Evolutionary conservation across 2,113 vertebrate genomes (phyloP), one percentile per base, ranked within the genome.

Genomic region (Pampusana beccarii): DNA sequence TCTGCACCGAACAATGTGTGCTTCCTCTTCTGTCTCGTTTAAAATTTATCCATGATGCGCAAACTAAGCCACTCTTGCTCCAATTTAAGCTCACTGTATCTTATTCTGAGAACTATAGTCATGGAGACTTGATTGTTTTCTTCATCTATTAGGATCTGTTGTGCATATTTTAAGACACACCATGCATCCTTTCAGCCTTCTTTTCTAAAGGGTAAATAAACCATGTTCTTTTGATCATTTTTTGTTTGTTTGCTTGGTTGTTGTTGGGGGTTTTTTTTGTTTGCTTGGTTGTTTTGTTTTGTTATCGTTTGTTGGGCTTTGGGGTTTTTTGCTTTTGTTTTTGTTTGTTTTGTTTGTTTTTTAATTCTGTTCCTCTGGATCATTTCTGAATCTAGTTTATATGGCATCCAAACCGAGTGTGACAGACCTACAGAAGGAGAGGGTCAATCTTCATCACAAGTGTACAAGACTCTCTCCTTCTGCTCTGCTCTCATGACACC

Each of bases 41-140:
- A 64, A 66, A 56, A 2, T n/a, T 53, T 72, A 84, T 42, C 20
- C 0, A 0, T 54, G 75, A 66, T 1, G 1, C 26, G 13, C 24
- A 84, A 58, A 4, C 3, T 58, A 58, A 88, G 56, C 54, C 8
- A 58, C 31, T 54, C 36, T 73, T 33, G 4, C 10, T 67, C 19
- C 13, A 58, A 11, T 36, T 61, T 56, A 65, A 56, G 13, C 17
- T 31, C 34, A 36, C 6, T 38, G 5, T 31, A 38, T 21, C 5
- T 46, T 62, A 24, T 61, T 79, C 34, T 82, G 66, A 51, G 51
- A 48, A 61, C 3, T 34, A 25, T 23, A n/a, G 13, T 11, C 8
- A 31, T 25, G 10, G 13, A 88, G 34, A 86, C 33, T 17, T n/a
- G 44, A 29, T 25, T 64, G 7, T 46, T 74, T 96, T n/a, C 7